Evolutionary conservation across 1,140 invertebrate species (phyloP), one percentile per base, ranked within the genome.

Genomic region (Drosophila elegans): DNA sequence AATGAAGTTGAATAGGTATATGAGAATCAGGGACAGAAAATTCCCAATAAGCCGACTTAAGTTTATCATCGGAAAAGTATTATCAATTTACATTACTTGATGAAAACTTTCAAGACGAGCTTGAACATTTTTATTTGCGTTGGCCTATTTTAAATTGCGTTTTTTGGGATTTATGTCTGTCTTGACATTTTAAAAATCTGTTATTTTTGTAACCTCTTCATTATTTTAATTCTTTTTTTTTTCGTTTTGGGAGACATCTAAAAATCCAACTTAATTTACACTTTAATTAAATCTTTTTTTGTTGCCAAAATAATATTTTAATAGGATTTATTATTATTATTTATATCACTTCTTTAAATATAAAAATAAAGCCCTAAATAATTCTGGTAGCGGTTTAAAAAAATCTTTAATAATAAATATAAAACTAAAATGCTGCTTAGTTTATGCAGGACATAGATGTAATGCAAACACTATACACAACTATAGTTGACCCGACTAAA

Each of bases 401-500:
- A 10, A 66, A 5, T 38, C 16, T 21, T 21, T 21, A 21, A 21
- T 21, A 21, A 21, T 21, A 21, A 21, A 21, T 21, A 21, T 59
- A 11, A 1, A 27, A 32, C 4, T 13, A 3, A 32, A 32, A 32
- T 32, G 7, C 29, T 32, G 7, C 6, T 32, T 32, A 32, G 29
- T 32, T 32, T 7, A 32, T 32, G 29, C 21, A 41, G 44, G 44
- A 1, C 9, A 34, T 32, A 11, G 13, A n/a, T 45, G 9, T 45
- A 21, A 6, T 29, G 11, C 32, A 56, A 68, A 51, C 49, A 72
- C 66, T 72, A 52, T 25, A 71, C 32, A 49, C 66, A 57, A 69
- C 57, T 69, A 72, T 69, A 72, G 67, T 73, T 53, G 39, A 32
- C 34, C 27, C 25, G 39, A 73, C 56, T 51, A 55, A 74, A 55